These are phyloP conservation scores for Elephas maximus DNA, from an alignment of 2,113 vertebrate genomes.

Conservation along the genomic window DNA sequence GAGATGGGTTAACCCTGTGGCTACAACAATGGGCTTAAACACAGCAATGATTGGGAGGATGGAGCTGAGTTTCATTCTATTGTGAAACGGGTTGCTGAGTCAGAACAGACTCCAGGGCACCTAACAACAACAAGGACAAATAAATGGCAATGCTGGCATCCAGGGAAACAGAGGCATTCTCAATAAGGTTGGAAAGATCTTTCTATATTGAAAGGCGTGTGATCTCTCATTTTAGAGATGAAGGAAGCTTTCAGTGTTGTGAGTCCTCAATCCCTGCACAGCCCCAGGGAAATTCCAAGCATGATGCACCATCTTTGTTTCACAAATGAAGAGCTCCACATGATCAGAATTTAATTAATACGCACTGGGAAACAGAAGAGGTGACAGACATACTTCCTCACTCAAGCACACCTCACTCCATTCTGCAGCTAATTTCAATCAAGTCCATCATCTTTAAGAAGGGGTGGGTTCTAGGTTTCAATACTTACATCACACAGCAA, in stretches of 20 bases:
- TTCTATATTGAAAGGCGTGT: neutral
- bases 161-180: neutral
- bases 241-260: neutral
- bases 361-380: too few relatives aligned
- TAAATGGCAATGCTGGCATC: neutral
- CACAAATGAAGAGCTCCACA: neutral
- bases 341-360: neutral
- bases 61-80: too few relatives aligned
- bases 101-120: too few relatives aligned
- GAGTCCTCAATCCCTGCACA: neutral
- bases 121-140: neutral
- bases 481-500: neutral
- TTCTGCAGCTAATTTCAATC: rapidly evolving
- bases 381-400: rapidly evolving
- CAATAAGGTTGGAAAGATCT: neutral
- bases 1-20: too few relatives aligned
- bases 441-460: neutral
- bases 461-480: neutral
- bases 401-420: neutral
- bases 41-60: too few relatives aligned
- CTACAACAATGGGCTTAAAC: too few relatives aligned
- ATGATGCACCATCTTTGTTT: neutral
- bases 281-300: neutral
- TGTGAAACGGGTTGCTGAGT: too few relatives aligned
- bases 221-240: neutral